Percentiles rank a stretch among this genome's conserved stretches.
phyloP scores from a whole-genome alignment of 2,888 invertebrate genomes.

The Osmoderma eremita region DNA sequence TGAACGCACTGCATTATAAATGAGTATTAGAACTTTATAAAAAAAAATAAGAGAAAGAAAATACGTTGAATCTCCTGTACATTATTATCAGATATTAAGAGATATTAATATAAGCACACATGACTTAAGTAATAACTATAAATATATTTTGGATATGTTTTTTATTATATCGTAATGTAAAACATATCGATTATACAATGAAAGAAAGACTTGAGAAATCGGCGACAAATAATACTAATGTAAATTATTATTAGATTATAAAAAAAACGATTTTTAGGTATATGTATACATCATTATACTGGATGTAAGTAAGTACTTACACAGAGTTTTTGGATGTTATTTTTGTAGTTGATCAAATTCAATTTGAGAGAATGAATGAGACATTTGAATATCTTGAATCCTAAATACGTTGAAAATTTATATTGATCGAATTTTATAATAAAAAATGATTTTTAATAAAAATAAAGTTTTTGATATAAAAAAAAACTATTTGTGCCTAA shows the following conservation, averaged over 20 bases:
- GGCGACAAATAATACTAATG: constrained; percentile 35
- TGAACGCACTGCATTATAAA: constrained; percentile 81
- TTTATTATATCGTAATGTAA: constrained; percentile 40
- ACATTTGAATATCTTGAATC: too few relatives aligned
- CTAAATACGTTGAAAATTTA: constrained; percentile 5
- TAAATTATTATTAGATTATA: constrained; percentile 16
- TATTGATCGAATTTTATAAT: constrained; percentile 4
- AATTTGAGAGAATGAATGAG: neutral
- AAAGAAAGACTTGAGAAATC: constrained; percentile 35
- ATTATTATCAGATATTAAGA: constrained; percentile 16
- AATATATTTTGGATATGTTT: constrained; percentile 40
- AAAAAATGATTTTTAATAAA: neutral
- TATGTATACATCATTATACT: constrained; percentile 13
- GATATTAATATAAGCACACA: constrained; percentile 13
- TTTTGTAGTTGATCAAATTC: constrained; percentile 1
- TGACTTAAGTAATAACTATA: constrained; percentile 12
- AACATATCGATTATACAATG: constrained; percentile 40
- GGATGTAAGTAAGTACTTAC: neutral
- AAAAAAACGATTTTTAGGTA: neutral
- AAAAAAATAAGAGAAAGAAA: neutral
- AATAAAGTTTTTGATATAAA: neutral
- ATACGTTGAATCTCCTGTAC: constrained; percentile 4
- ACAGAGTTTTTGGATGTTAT: constrained; percentile 9
- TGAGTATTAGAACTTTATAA: constrained; percentile 46
- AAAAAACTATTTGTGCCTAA: constrained; percentile 7